Base-by-base conservation (phyloP, 2,113 vertebrate genomes). In the Haplochromis vanheusdeni region DNA sequence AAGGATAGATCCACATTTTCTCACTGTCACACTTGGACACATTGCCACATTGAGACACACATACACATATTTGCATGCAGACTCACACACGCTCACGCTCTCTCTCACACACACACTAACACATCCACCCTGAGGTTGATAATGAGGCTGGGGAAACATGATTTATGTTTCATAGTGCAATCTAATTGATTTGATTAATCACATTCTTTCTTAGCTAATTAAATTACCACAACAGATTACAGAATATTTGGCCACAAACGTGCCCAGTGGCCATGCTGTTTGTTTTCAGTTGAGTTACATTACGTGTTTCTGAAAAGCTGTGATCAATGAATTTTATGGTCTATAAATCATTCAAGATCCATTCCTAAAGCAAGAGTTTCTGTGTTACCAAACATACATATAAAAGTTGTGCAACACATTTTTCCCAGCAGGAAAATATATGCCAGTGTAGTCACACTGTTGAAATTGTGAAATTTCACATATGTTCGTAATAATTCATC, bases 111-210 rank as follows among this genome's bases (percentile, higher is more conserved):
- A 79, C 80, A 79, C 68, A 89, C 68, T 73, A 73, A 54, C 23
- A 16, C n/a, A 16, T 85, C 54, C 89, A 93, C 86, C 85, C 88
- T 6, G 52, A 82, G 92, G 89, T 91, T 93, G 86, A 90, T 94
- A 93, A 93, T 93, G 91, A 94, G 87, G 82, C 86, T 60, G 49
- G 86, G 86, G 79, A 90, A 91, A 90, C 85, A 90, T 95, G 94
- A 95, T 96, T 94, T 93, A 93, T 95, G 91, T 94, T 94, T 93
- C 82, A 86, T 93, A 84, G 81, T 90, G 87, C 90, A 91, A 94
- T 94, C 86, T 94, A 94, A 94, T 94, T 95, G 92, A 94, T 94
- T 94, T 94, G 93, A 95, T 95, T 94, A 95, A 94, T 94, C 89
- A 91, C 90, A 92, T 94, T 94, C 94, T 91, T 94, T 94, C 91